Base-by-base conservation (phyloP, 2,113 vertebrate species). In the Phasianus colchicus region DNA sequence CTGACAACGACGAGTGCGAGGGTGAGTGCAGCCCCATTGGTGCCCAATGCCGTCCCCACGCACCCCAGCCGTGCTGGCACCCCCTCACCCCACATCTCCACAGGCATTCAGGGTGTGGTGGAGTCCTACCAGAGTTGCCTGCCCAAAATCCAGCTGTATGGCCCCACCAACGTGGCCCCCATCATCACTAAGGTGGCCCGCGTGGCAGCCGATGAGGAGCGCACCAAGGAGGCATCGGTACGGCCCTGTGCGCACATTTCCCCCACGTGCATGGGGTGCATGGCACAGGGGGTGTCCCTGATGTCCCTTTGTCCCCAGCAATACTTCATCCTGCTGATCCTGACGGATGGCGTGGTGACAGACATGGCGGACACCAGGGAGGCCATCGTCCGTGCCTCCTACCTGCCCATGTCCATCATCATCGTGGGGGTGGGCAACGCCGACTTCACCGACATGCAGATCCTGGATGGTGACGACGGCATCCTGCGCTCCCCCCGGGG, bases 371-470 rank as follows among this genome's bases (percentile, higher is more conserved):
- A 99, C 98, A 99, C 99, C 0, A 98, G 99, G 66, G 99, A 99
- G 97, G 99, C 99, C 96, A 99, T 99, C 8, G 98, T 99, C 29
- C 98, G 98, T 0, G 98, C 98, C 87, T 99, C 99, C 73, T 99
- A 99, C 97, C 97, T 99, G 97, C 99, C 99, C 76, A 98, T 99
- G 97, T 99, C 99, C 96, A 99, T 99, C 93, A 99, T 99, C 96
- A 99, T 99, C 29, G 99, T 99, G 9, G 99, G 99, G 3, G 99
- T 99, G 91, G 99, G 99, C 94, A 99, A 99, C 3, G 99, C 99
- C 0, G 99, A 99, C 97, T 99, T 99, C 97, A 99, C 99, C 1
- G 99, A 99, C 98, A 99, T 99, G 99, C 98, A 99, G 98, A 98
- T 99, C 96, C 97, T 99, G 91, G 99, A 99, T 1, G 99, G 99